Base-by-base conservation (phyloP, 2,113 vertebrate genomes). In the Garra rufa region DNA sequence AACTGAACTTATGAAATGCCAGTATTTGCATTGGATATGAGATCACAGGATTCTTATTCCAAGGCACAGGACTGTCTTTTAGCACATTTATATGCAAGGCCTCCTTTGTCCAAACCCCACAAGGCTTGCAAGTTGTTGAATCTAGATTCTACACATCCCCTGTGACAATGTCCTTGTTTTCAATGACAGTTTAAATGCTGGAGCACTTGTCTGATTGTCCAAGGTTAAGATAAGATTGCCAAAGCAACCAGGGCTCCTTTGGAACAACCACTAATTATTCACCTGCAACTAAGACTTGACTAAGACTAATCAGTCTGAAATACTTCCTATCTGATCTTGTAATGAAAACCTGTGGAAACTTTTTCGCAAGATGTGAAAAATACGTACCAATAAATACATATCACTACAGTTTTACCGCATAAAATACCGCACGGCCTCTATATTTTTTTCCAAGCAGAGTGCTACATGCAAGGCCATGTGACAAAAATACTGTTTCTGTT, bases 181-280 rank as follows among this genome's bases (percentile, higher is more conserved):
- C 71, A 83, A 83, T 79, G 50, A 73, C 81, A 82, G 84, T 63
- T 78, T 79, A 61, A 78, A 86, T 71, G 26, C n/a, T 81, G 75
- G 30, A 71, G 24, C 8, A 73, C 81, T 86, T 83, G 85, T 79
- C 81, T 78, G 75, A 86, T 83, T 69, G 52, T 73, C 26, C 75
- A 71, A 71, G 83, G n/a, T 48, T 82, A 77, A 82, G 52, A 82
- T 85, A 84, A 87, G 38, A 71, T 50, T 50, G 55, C 43, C 15
- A 48, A 26, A n/a, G 74, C 28, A 30, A 52, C 30, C 57, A 43
- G 44, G 70, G 6, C 67, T 79, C 46, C 48, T 84, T 14, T 48
- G 38, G 48, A 50, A 69, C 63, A 52, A 81, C 71, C 34, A 34
- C 76, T 34, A 26, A 43, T 41, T 28, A 24, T 48, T 76, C 41